Percentiles rank a stretch among this genome's conserved stretches.
Evolutionary conservation across 2,888 invertebrate species (phyloP).

Genomic region (Drosophila paucipuncta): DNA sequence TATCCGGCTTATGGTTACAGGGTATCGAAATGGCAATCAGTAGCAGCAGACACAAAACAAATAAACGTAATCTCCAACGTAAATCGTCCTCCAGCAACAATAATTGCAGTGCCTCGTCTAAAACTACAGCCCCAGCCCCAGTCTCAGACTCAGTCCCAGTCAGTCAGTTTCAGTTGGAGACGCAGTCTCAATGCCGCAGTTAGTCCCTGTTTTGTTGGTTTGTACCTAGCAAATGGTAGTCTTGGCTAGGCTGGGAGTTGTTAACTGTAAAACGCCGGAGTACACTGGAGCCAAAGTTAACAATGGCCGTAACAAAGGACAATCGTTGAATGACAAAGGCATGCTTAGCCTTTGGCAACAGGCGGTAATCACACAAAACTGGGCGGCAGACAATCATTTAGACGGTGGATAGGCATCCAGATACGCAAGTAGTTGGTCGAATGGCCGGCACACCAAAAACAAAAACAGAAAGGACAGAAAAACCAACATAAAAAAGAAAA

Average conservation of each 20-base stretch:
- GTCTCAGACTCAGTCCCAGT: background rate
- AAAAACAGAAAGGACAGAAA: background rate
- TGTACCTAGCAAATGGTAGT: conserved; percentile 6
- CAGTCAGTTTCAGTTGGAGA: background rate
- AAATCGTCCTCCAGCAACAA: conserved; percentile 69
- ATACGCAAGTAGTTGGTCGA: conserved; percentile 41
- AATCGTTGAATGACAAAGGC: conserved; percentile 78
- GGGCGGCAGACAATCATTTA: conserved; percentile 35
- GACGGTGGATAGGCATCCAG: conserved; percentile 30
- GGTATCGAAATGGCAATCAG: conserved; percentile 17
- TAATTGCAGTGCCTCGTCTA: conserved; percentile 58
- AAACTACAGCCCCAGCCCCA: conserved; percentile 7
- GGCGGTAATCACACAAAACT: conserved; percentile 76
- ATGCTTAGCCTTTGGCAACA: conserved; percentile 81
- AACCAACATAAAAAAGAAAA: background rate
- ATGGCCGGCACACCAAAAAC: background rate
- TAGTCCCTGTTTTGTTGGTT: background rate
- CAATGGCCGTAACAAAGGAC: conserved; percentile 76
- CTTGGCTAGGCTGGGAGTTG: conserved; percentile 15
- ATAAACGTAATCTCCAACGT: conserved; percentile 63
- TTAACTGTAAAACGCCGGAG: conserved; percentile 38
- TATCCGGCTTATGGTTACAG: background rate
- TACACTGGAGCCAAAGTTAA: conserved; percentile 45
- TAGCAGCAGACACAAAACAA: conserved; percentile 33
- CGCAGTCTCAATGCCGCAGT: background rate